These are phyloP conservation scores for Holacanthus passer DNA, from an alignment of 2,113 vertebrate genomes.

Conservation along the genomic window DNA sequence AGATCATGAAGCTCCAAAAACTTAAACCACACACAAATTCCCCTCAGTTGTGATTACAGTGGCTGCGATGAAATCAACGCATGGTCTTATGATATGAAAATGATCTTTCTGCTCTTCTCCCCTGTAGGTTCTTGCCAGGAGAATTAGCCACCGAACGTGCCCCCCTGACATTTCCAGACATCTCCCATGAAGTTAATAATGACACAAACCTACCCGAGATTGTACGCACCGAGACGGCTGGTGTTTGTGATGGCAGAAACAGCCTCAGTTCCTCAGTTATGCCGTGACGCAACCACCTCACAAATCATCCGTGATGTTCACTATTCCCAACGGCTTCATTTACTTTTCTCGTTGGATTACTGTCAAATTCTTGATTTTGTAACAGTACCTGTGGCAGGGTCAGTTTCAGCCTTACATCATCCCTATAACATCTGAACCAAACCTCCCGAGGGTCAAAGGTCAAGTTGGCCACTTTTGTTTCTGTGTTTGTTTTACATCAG, in stretches of 20 bases:
- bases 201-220: slow-evolving; percentile 5
- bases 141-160: slow-evolving; percentile 67
- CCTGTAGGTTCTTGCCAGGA: slow-evolving; percentile 84
- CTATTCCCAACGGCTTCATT: slow-evolving; percentile 24
- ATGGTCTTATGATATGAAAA: too few species aligned
- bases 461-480: slow-evolving; percentile 50
- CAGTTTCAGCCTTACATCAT: slow-evolving; percentile 40
- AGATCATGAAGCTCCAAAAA: background rate
- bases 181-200: slow-evolving; percentile 11
- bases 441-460: slow-evolving; percentile 42
- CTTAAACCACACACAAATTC: background rate
- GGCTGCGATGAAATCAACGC: background rate
- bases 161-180: background rate
- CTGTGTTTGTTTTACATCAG: slow-evolving; percentile 63
- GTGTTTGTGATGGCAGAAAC: background rate
- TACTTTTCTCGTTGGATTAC: slow-evolving; percentile 29
- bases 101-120: background rate
- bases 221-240: background rate
- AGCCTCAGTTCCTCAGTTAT: background rate
- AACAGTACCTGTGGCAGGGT: slow-evolving; percentile 37
- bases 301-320: slow-evolving; percentile 30
- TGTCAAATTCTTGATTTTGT: slow-evolving; percentile 33
- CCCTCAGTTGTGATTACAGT: background rate
- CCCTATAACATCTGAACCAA: slow-evolving; percentile 33
- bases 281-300: slow-evolving; percentile 5